A percentile compares a stretch with the other conserved stretches of the same genome.
These are phyloP conservation scores for Macrobrachium nipponense DNA, from an alignment of 1,140 invertebrate species.

Conservation along the genomic window DNA sequence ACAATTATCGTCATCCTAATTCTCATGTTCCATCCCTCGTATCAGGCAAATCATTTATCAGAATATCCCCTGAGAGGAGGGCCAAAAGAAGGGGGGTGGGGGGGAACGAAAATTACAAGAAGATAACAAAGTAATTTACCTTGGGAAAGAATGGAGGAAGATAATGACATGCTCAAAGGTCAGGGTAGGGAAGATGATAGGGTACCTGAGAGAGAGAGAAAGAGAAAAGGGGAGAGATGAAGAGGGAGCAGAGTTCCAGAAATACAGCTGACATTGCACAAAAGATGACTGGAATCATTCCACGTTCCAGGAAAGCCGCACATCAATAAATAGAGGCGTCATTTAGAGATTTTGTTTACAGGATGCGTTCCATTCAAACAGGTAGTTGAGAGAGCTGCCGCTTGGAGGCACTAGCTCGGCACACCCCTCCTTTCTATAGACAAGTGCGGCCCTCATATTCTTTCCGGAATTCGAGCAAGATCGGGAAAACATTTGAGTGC, in stretches of 20 bases:
- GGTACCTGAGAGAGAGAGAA: conserved; percentile 1
- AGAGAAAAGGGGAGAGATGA: background rate
- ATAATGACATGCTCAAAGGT: background rate
- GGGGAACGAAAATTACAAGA: too few species aligned
- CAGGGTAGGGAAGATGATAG: background rate
- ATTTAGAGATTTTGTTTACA: too few species aligned
- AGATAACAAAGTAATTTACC: too few species aligned
- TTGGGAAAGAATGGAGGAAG: background rate
- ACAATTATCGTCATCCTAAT: background rate
- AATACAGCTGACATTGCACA: background rate
- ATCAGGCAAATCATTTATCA: background rate
- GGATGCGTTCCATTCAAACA: too few species aligned
- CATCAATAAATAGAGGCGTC: background rate
- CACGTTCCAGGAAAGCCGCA: background rate
- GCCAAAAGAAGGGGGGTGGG: background rate
- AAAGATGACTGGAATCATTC: background rate
- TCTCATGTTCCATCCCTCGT: too few species aligned
- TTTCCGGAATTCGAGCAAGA: too few species aligned
- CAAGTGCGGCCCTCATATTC: too few species aligned
- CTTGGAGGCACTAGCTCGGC: too few species aligned
- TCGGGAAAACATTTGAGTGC: too few species aligned
- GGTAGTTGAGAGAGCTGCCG: too few species aligned
- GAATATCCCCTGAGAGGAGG: background rate
- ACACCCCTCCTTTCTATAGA: too few species aligned
- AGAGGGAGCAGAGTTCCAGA: background rate